These are phyloP conservation scores for Drosophila rellima DNA, from an alignment of 2,888 invertebrate species.

Conservation along the genomic window DNA sequence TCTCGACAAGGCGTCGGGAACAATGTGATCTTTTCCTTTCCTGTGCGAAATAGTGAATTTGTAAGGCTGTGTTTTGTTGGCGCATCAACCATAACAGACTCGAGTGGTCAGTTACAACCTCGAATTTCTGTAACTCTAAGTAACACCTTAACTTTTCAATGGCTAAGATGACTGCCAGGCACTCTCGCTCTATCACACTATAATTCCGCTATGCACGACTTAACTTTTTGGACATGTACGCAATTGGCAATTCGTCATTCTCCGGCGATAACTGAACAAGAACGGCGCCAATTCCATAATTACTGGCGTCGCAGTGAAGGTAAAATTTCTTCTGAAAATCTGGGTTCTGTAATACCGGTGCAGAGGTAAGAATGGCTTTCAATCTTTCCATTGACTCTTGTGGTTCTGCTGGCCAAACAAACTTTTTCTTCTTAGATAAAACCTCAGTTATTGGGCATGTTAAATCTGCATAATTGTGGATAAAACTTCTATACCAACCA, in stretches of 20 bases:
- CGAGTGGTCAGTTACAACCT: too few species aligned
- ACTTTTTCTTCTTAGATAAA: neutral
- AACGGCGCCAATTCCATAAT: slow-evolving; percentile 10
- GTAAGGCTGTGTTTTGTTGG: too few species aligned
- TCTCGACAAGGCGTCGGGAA: neutral
- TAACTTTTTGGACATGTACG: slow-evolving; percentile 12
- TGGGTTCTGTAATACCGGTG: slow-evolving; percentile 3
- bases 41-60: slow-evolving; percentile 12
- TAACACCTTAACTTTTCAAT: too few species aligned
- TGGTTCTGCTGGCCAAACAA: slow-evolving; percentile 1
- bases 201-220: too few species aligned
- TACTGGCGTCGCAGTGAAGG: slow-evolving; percentile 9
- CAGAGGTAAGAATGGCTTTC: slow-evolving; percentile 5
- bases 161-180: too few species aligned
- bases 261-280: slow-evolving; percentile 4
- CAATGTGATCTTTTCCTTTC: slow-evolving; percentile 12
- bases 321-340: slow-evolving; percentile 15
- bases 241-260: neutral
- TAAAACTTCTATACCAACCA: slow-evolving; percentile 15
- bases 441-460: slow-evolving; percentile 8
- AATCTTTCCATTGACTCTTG: slow-evolving; percentile 7
- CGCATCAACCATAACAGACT: too few species aligned
- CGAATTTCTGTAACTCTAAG: too few species aligned
- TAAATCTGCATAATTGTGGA: slow-evolving; percentile 2
- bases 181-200: too few species aligned